Evolutionary conservation across 2,797 vertebrate genomes (phyloP).

Genomic region (Hyperoplus lanceolatus): DNA sequence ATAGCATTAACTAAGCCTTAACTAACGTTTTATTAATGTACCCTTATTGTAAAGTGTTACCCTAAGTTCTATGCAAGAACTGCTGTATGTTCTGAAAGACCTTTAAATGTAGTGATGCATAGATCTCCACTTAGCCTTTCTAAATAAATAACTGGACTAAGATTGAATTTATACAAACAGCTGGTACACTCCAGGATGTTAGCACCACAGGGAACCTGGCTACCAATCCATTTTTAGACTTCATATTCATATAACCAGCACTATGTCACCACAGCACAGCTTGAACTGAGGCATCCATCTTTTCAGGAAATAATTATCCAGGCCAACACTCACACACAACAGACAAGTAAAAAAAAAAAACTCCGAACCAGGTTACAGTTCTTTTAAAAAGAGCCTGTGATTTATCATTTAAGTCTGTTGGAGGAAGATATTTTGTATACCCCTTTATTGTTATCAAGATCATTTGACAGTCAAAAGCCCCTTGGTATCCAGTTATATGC

Average conservation of each 20-base stretch:
- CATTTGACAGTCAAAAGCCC: not conserved
- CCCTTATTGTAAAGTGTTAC: no score
- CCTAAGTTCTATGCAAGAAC: not conserved
- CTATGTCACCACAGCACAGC: not conserved
- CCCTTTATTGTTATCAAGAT: slow-evolving; percentile 17
- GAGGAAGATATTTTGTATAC: not conserved
- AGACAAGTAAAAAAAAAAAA: not conserved
- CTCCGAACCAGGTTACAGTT: slow-evolving; percentile 20
- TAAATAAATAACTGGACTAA: not conserved
- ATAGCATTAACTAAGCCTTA: no score
- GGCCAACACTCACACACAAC: not conserved
- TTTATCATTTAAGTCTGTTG: not conserved
- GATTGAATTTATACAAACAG: not conserved
- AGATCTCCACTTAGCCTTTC: not conserved
- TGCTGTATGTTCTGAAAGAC: not conserved
- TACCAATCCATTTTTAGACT: not conserved
- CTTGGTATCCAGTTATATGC: not conserved
- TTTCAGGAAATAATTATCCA: slow-evolving; percentile 4
- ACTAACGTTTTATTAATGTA: no score
- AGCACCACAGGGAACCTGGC: not conserved
- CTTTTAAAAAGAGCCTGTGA: not conserved
- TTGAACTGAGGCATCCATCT: not conserved
- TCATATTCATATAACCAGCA: not conserved
- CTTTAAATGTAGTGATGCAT: not conserved
- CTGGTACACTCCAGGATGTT: not conserved